Evolutionary conservation across 2,113 vertebrate genomes (phyloP).

Genomic region (Physeter macrocephalus): DNA sequence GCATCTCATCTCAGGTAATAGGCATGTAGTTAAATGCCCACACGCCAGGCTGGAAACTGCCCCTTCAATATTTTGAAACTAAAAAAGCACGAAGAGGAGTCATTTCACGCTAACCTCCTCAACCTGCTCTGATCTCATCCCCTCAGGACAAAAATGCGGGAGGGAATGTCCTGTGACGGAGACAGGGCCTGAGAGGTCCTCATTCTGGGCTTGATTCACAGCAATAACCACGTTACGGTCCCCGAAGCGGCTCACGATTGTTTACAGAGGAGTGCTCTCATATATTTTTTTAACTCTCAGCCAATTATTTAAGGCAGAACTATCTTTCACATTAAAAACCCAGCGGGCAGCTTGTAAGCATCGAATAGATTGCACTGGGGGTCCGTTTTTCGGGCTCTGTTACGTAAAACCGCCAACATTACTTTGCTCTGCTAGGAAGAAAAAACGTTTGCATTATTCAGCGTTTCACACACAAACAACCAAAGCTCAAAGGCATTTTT

Average conservation of each 20-base stretch:
- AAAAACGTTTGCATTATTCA: neutral
- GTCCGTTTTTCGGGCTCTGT: conserved; percentile 31
- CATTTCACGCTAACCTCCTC: neutral
- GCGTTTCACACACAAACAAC: neutral
- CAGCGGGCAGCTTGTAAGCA: conserved; percentile 47
- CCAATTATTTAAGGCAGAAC: conserved; percentile 62
- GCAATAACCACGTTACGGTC: neutral
- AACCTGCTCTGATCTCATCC: neutral
- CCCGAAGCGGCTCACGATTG: neutral
- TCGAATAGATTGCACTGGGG: neutral
- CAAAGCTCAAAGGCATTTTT: neutral
- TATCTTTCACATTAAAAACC: conserved; percentile 48
- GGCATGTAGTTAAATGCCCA: neutral
- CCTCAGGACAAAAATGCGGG: neutral
- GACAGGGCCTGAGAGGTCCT: neutral
- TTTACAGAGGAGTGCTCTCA: neutral
- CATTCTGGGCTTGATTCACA: neutral
- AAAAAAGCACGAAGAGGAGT: neutral
- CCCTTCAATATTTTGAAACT: conserved; percentile 26
- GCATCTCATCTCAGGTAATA: neutral
- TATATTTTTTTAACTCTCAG: neutral
- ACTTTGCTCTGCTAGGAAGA: neutral
- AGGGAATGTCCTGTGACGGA: no score
- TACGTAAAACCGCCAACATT: conserved; percentile 14
- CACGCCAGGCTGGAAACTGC: neutral